Conservation (phyloP, 1,140 invertebrate species). For the Arion vulgaris region DNA sequence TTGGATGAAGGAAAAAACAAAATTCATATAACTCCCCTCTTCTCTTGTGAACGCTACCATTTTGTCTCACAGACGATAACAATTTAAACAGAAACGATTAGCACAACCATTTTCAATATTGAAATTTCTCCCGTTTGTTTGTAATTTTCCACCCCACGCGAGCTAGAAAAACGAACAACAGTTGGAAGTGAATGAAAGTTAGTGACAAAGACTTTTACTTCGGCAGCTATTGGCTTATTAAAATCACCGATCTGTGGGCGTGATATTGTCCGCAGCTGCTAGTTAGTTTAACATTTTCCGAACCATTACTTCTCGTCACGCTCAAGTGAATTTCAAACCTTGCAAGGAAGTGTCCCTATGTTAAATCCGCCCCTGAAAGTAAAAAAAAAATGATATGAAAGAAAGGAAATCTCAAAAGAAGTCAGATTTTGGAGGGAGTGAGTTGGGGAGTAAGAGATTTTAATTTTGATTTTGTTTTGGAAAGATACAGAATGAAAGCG, state of each 20-base stretch:
- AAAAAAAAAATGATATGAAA: not conserved
- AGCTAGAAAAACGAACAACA: not conserved
- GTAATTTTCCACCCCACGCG: too few species aligned
- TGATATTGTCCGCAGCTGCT: slow-evolving; percentile 4
- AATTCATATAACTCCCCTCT: too few species aligned
- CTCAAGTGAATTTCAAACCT: slow-evolving; percentile 1
- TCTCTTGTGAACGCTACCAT: too few species aligned
- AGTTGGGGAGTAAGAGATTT: not conserved
- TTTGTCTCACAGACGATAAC: too few species aligned
- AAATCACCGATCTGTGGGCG: not conserved
- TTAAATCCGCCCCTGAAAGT: not conserved
- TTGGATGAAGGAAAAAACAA: too few species aligned
- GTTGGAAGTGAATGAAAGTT: not conserved
- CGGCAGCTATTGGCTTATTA: not conserved
- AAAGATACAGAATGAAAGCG: slow-evolving; percentile 2
- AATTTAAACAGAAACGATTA: too few species aligned
- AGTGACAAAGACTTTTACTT: not conserved
- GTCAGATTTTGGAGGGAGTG: not conserved
- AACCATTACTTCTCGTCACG: slow-evolving; percentile 13
- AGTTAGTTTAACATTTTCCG: slow-evolving; percentile 33
- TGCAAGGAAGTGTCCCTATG: not conserved
- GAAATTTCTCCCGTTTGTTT: too few species aligned
- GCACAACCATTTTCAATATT: too few species aligned
- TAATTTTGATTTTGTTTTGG: not conserved
- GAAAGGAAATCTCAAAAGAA: not conserved